Evolutionary conservation across 1,140 invertebrate genomes (phyloP).

Genomic region (Lysiphlebus fabarum): DNA sequence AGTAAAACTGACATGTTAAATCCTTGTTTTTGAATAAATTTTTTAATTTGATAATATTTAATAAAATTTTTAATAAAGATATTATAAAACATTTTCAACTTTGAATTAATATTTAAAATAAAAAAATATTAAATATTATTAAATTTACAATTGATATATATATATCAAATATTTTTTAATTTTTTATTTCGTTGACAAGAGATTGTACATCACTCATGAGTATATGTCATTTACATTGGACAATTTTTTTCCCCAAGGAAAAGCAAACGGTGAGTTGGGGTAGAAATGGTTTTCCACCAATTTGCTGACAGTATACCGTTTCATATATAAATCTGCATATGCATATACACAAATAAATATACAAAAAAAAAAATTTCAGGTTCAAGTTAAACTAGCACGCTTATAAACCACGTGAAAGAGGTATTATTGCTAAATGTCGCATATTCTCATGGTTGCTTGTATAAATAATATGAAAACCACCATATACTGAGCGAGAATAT

Average conservation of each 20-base stretch:
- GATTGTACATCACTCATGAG: constrained; percentile 20
- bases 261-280: not conserved
- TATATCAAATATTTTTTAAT: too few relatives aligned
- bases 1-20: constrained; percentile 32
- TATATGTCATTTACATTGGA: constrained; percentile 15
- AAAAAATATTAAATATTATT: too few relatives aligned
- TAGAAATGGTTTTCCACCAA: constrained; percentile 33
- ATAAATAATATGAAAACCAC: constrained; percentile 43
- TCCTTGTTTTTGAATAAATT: constrained; percentile 26
- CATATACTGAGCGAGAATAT: constrained; percentile 1
- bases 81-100: too few relatives aligned
- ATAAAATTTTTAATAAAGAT: too few relatives aligned
- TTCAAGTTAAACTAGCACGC: not conserved
- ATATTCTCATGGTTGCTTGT: constrained; percentile 28
- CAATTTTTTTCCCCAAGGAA: not conserved
- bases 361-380: constrained; percentile 9
- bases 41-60: too few relatives aligned
- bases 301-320: constrained; percentile 32
- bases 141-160: too few relatives aligned
- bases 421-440: constrained; percentile 33
- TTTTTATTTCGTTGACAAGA: constrained; percentile 16
- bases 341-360: too few relatives aligned
- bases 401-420: not conserved
- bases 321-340: too few relatives aligned
- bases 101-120: too few relatives aligned